Base-by-base conservation (phyloP, 2,888 invertebrate species). In the Caprella mutica region DNA sequence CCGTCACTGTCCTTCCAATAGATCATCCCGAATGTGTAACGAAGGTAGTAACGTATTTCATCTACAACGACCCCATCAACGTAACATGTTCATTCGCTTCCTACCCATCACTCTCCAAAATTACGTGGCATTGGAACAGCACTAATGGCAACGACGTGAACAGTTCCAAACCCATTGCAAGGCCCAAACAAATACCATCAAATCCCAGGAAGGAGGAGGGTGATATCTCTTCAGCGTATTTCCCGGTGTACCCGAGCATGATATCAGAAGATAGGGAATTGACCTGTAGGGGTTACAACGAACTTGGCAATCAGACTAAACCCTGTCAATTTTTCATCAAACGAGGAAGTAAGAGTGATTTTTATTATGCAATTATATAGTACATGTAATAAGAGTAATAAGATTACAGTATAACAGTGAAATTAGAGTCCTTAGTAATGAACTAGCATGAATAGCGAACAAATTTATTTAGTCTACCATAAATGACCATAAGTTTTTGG, bases 11-110 rank as follows among this genome's bases (percentile, higher is more conserved):
- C n/a, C n/a, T n/a, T n/a, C n/a, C n/a, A n/a, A n/a, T n/a, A n/a
- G 64, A 64, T 35, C 42, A 55, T 30, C 64, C 64, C 1, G 60
- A 57, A 35, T 64, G 64, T 38, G 44, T 38, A 27, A 64, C 58
- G 8, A 52, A 58, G 14, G 58, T 60, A 8, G 59, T 59, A n/a
- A 64, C 64, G 8, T 64, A 58, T 40, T 64, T 60, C 55, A 64
- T 64, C 50, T 64, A 64, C 58, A 59, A 60, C 51, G 55, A 64
- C 29, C 58, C 64, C 19, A 64, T 64, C 56, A 64, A 64, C 58
- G 60, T 64, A 27, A 64, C 60, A 3, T 64, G 64, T 46, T 35
- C 55, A 19, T 59, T 60, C 35, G 42, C 64, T 12, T 55, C 64
- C n/a, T 56, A 55, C 46, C 64, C 64, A 1, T 48, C 52, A 19